Conservation (phyloP, 2,113 vertebrate genomes). For the Mohoua ochrocephala region DNA sequence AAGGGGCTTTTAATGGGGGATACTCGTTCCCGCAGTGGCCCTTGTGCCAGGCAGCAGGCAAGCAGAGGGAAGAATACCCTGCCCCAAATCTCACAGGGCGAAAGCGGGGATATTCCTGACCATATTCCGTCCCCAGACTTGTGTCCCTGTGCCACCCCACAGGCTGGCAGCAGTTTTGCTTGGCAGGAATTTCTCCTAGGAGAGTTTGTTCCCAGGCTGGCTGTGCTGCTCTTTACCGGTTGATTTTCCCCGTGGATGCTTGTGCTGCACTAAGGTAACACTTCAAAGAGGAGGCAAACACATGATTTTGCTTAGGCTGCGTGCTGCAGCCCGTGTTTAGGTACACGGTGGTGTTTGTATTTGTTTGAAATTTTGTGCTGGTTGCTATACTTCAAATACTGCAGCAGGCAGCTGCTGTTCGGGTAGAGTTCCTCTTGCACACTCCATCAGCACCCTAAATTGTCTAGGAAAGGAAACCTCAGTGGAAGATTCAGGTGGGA, state of each 20-base stretch:
- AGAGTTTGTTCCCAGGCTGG: not conserved
- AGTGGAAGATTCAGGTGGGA: not conserved
- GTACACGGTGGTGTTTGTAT: not conserved
- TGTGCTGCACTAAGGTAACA: not conserved
- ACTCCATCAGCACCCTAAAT: not conserved
- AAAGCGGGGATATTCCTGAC: not conserved
- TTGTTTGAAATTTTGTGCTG: not conserved
- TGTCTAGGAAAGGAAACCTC: not conserved
- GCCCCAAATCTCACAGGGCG: not conserved
- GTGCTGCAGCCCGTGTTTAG: not conserved
- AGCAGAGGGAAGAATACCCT: not conserved
- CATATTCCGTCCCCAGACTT: accelerated
- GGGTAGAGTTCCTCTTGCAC: not conserved
- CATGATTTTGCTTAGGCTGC: not conserved
- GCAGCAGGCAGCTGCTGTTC: not conserved
- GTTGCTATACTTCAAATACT: not conserved
- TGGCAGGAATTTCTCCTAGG: not conserved
- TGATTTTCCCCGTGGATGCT: not conserved
- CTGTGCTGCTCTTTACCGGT: not conserved
- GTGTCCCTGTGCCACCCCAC: not conserved
- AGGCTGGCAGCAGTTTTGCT: not conserved
- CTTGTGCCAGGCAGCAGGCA: not conserved
- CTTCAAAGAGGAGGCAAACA: not conserved
- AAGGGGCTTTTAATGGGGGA: accelerated
- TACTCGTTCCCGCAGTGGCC: accelerated